These are phyloP conservation scores for Danaus chrysippus DNA, from an alignment of 2,888 invertebrate genomes.

Conservation along the genomic window DNA sequence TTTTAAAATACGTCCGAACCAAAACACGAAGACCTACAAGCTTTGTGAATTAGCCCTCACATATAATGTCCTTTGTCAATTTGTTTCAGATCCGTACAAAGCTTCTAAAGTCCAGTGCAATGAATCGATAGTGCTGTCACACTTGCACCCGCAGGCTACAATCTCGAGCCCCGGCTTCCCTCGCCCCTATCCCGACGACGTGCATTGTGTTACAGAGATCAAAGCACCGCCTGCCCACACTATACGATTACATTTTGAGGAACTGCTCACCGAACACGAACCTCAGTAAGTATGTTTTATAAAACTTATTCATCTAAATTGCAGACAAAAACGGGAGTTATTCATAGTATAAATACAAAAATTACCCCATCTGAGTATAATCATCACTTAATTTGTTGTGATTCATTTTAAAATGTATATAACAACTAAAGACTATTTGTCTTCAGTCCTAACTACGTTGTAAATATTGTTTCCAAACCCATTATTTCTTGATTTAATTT, in stretches of 20 bases:
- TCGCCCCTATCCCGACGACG: conserved; percentile 86
- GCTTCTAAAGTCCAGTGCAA: conserved; percentile 80
- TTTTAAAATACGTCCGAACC: conserved; percentile 4
- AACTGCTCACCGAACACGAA: conserved; percentile 86
- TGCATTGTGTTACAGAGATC: conserved; percentile 85
- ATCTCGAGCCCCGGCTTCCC: conserved; percentile 92
- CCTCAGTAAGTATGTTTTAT: conserved; percentile 77
- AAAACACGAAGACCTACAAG: not conserved
- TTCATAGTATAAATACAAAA: too few relatives aligned
- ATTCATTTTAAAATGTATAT: too few relatives aligned
- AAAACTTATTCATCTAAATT: too few relatives aligned
- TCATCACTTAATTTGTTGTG: too few relatives aligned
- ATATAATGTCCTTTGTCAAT: not conserved
- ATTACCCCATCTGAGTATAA: too few relatives aligned
- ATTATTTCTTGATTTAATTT: too few relatives aligned
- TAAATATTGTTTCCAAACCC: too few relatives aligned
- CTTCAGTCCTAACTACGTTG: too few relatives aligned
- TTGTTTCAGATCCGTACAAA: conserved; percentile 65
- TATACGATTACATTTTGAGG: conserved; percentile 86
- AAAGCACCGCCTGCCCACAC: conserved; percentile 83
- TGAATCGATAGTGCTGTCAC: conserved; percentile 82
- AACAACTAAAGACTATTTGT: too few relatives aligned
- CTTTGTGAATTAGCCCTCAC: not conserved
- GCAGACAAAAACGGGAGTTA: too few relatives aligned
- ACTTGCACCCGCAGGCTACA: conserved; percentile 81